Base-by-base conservation (phyloP, 2,113 vertebrate species). In the Electrona antarctica region DNA sequence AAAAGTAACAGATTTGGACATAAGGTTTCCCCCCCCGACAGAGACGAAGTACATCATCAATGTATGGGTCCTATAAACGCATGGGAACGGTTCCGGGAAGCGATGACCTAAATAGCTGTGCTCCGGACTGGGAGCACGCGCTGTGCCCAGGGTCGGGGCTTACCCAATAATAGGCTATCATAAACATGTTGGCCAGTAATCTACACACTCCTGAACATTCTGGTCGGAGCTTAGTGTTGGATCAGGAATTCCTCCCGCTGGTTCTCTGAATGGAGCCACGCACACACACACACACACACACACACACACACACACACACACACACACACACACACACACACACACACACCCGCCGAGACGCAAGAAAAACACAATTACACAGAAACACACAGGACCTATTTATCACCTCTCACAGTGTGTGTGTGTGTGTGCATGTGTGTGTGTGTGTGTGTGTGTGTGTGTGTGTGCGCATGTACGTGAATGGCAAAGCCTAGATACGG, bases 151-250 rank as follows among this genome's bases (percentile, higher is more conserved):
- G 72, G 85, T 83, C 82, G 75, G 84, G 73, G 82, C 78, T 85
- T 80, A 86, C 71, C 82, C 81, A 90, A 85, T 90, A 91, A 91
- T 88, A 85, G 84, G 84, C 81, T 81, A 90, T 89, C 86, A 87
- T 91, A 91, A 92, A 93, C 90, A 90, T 90, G 88, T 89, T 88
- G 78, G 74, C 67, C 77, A 73, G 78, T 90, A 90, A 92, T 92
- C 89, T 90, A 81, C 73, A 69, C 80, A 85, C 78, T 89, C 90
- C 88, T 89, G 89, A 82, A 80, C 86, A 89, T 91, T 91, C 88
- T 78, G 56, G 29, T 69, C 64, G 70, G 75, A 70, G 81, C 77
- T 90, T 85, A 82, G 76, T 85, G 80, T 41, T 82, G 88, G 87
- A 86, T 90, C 80, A 88, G 80, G 75, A 82, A 89, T 90, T 91